Evolutionary conservation across 2,888 invertebrate genomes (phyloP), one percentile per base, ranked within the genome.

Genomic region (Eupsilia transversa): DNA sequence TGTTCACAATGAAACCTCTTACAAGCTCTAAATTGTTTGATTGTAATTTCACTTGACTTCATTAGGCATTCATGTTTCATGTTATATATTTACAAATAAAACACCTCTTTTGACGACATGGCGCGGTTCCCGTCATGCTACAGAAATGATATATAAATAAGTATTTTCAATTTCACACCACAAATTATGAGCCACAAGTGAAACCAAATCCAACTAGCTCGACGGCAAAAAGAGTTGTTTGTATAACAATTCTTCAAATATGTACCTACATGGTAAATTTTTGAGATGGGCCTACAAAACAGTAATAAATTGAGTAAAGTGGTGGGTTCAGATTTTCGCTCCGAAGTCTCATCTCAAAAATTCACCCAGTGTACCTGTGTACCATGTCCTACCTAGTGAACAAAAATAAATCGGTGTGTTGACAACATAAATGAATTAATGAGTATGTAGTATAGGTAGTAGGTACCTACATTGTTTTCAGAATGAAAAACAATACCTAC

Each of bases 1-100:
- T 74, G 64, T 79, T 72, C 57, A 54, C 46, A 60, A 54, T 56
- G 49, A 72, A 72, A 52, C 64, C n/a, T 72, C n/a, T 57, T 65
- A 71, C 38, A 61, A 52, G 33, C 52, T 64, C 59, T 60, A 52
- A 71, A 72, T 80, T 64, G 49, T n/a, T 70, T 57, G 60, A 61
- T 60, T 72, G 35, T 60, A 35, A 68, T 68, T 64, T 67, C 6
- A 71, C n/a, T 72, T 43, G 35, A 61, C 20, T 69, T 72, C 33
- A 46, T 38, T 60, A 5, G 60, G 23, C n/a, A 41, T 49, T 49
- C 7, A 59, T n/a, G n/a, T n/a, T 27, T 68, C 20, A 20, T 27
- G 30, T 49, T 33, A 23, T 17, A 23, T 17, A 12, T 64, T 30
- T 43, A 52, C 14, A 10, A 52, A 41, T 38, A 66, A 67, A 33